Evolutionary conservation across 2,888 invertebrate genomes (phyloP).

Genomic region (Horisme vitalbata): DNA sequence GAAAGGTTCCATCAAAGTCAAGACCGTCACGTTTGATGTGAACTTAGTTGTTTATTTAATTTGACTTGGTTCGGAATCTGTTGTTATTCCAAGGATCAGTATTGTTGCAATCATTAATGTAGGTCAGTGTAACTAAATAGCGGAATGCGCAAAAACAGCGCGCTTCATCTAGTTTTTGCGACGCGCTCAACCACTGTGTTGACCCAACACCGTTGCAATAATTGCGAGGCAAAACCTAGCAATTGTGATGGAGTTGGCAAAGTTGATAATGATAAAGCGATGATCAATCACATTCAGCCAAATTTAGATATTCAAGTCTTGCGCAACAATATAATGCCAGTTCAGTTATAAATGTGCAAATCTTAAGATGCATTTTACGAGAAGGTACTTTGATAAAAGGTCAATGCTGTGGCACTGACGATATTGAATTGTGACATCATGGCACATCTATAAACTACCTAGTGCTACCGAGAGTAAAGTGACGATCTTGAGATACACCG

Average conservation of each 20-base stretch:
- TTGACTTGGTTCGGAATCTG: conserved; percentile 11
- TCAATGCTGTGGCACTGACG: conserved; percentile 7
- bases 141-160: conserved; percentile 27
- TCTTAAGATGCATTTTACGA: too few species aligned
- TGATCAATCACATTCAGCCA: too few species aligned
- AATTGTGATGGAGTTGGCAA: not conserved
- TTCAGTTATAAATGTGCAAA: too few species aligned
- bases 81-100: conserved; percentile 27
- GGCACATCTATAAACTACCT: not conserved
- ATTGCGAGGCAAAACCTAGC: not conserved
- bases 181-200: not conserved
- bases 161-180: not conserved
- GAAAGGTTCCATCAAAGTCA: not conserved
- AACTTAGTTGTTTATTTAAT: not conserved
- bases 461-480: not conserved
- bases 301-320: too few species aligned
- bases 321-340: too few species aligned
- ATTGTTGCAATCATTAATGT: conserved; percentile 19
- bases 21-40: conserved; percentile 10
- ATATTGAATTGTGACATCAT: conserved; percentile 7
- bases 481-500: conserved; percentile 2
- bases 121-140: conserved; percentile 34
- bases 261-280: too few species aligned
- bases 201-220: not conserved
- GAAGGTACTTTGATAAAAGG: too few species aligned